These are phyloP conservation scores for Magallana gigas DNA, from an alignment of 1,140 invertebrate genomes.

Conservation along the genomic window DNA sequence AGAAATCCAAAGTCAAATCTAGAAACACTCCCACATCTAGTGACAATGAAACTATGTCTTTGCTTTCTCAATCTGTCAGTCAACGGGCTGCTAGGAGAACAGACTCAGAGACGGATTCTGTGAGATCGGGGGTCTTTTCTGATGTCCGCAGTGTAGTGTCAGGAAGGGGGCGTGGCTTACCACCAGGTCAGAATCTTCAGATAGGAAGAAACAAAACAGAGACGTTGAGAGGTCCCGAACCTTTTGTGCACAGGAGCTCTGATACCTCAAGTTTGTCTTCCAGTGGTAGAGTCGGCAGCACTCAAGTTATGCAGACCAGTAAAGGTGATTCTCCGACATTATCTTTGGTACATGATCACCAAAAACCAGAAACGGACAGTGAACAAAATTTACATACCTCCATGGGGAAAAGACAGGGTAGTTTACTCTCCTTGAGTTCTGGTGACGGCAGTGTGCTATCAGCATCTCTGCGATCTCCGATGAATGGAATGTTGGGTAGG, in stretches of 20 bases:
- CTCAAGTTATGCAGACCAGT: not conserved
- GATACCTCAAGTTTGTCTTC: not conserved
- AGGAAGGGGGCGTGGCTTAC: not conserved
- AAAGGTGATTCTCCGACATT: not conserved
- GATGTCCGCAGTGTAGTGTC: not conserved
- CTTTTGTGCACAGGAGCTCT: not conserved
- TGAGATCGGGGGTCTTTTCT: not conserved
- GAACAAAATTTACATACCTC: not conserved
- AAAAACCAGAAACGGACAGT: not conserved
- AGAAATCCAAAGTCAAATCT: slow-evolving; percentile 3
- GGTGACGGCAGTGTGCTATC: not conserved
- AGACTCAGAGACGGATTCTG: not conserved
- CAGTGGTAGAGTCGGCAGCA: not conserved
- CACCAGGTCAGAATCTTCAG: not conserved
- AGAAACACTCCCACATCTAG: not conserved
- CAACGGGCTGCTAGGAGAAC: not conserved
- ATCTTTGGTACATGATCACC: not conserved
- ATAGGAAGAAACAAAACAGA: not conserved
- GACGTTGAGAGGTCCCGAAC: not conserved
- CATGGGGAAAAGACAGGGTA: not conserved
- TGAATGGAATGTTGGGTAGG: slow-evolving; percentile 9
- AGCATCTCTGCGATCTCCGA: not conserved
- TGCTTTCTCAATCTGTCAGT: not conserved
- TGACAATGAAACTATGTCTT: not conserved
- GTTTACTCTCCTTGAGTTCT: not conserved